Percentiles rank a stretch among this genome's conserved stretches.
Evolutionary conservation across 2,888 invertebrate species (phyloP).

Genomic region (Apodemia mormo): DNA sequence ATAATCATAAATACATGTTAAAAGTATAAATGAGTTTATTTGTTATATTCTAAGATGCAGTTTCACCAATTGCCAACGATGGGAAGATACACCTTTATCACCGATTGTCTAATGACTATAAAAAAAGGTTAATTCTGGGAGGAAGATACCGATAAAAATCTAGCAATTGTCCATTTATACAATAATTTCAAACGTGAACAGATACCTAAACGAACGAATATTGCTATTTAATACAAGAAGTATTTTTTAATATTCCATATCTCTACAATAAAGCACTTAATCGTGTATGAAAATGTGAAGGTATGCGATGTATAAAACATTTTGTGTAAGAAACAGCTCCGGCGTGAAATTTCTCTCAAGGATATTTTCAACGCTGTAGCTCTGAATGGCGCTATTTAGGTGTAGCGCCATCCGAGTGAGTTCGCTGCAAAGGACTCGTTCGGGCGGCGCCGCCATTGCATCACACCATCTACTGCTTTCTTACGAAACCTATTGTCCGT

Average conservation of each 20-base stretch:
- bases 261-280: background rate
- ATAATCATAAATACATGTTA: no score
- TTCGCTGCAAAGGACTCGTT: slow-evolving; percentile 10
- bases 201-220: background rate
- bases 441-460: slow-evolving; percentile 30
- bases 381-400: slow-evolving; percentile 8
- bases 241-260: background rate
- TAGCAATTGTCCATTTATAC: no score
- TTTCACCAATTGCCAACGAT: no score
- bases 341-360: slow-evolving; percentile 1
- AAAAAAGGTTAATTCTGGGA: no score
- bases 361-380: slow-evolving; percentile 1
- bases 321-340: background rate
- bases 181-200: no score
- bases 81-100: no score
- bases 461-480: slow-evolving; percentile 36
- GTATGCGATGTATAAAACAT: background rate
- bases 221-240: background rate
- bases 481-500: slow-evolving; percentile 50
- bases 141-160: no score
- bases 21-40: no score
- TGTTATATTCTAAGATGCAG: no score
- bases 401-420: background rate
- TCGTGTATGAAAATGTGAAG: slow-evolving; percentile 2
- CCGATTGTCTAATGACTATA: no score